Base-by-base conservation (phyloP, 2,113 vertebrate genomes). In the Rhodinocichla rosea region DNA sequence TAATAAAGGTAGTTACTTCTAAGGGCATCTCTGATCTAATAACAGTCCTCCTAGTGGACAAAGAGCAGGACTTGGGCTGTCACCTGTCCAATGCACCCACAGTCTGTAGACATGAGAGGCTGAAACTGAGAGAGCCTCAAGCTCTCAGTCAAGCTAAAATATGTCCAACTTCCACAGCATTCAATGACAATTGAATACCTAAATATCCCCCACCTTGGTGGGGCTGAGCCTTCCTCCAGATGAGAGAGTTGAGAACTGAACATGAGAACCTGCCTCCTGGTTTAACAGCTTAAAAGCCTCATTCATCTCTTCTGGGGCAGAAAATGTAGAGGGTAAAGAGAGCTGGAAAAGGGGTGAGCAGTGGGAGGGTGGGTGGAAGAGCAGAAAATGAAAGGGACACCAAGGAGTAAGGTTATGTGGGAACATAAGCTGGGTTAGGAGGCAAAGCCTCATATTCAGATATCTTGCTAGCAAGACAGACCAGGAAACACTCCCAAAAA, bases 271-370 rank as follows among this genome's bases (percentile, higher is more conserved):
- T 68, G 33, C 20, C 42, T 91, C 8, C 4, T 22, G 18, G 28
- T 78, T 81, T 62, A 64, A 71, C 40, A 86, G 32, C 28, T 84
- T 60, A 39, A 95, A 89, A 49, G 23, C 35, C 15, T 84, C 57
- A 32, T n/a, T 76, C 44, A 1, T 35, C 40, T 76, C 33, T 59
- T 60, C 44, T 21, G 19, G 12, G 24, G 30, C 10, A 26, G 56
- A 80, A 71, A 59, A 70, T 1, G 5, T 18, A 45, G 35, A 52
- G 10, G 12, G 32, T 57, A 64, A 49, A 73, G 15, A 76, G 9
- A 86, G 24, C 4, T 65, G 23, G 15, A 47, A 28, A 90, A n/a
- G 7, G 16, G 3, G 5, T 0, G 1, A n/a, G 57, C 0, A 0
- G 33, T 2, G 20, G 2, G 10, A 15, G 8, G 9, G 7, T 2